A percentile compares a stretch with the other conserved stretches of the same genome.
These are phyloP conservation scores for Pelusios castaneus DNA, from an alignment of 2,113 vertebrate genomes.

Conservation along the genomic window DNA sequence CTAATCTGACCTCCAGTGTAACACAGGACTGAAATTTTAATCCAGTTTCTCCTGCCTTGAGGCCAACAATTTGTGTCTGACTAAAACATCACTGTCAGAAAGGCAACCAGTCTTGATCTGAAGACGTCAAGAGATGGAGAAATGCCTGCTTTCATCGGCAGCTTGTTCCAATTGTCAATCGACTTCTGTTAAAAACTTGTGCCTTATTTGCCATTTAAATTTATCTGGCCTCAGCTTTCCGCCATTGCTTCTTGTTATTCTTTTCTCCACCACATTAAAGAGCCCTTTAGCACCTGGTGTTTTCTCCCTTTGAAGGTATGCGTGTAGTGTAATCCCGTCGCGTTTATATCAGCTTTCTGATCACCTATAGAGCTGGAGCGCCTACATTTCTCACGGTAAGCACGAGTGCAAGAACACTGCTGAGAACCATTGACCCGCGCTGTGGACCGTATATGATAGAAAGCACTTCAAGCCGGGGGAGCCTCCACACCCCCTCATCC, in stretches of 20 bases:
- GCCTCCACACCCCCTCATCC: too few species aligned
- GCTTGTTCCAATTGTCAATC: neutral
- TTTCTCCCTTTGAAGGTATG: neutral
- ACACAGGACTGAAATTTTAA: neutral
- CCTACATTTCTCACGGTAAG: neutral
- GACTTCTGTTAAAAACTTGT: neutral
- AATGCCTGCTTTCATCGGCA: neutral
- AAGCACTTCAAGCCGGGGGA: too few species aligned
- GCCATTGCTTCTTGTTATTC: neutral
- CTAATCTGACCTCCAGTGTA: neutral
- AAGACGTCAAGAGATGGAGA: neutral
- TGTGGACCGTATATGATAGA: too few species aligned
- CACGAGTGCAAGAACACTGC: too few species aligned
- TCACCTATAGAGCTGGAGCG: neutral
- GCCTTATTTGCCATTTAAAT: neutral
- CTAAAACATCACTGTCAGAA: neutral
- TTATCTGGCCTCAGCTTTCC: too few species aligned
- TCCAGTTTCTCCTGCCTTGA: neutral
- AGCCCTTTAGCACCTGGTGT: neutral
- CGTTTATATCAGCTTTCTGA: neutral
- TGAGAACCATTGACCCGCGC: too few species aligned
- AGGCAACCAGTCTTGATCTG: neutral
- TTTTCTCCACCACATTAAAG: neutral
- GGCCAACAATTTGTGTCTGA: neutral
- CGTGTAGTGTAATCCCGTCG: neutral